phyloP scores from a whole-genome alignment of 2,113 vertebrate species.

The Oryzias woworae region DNA sequence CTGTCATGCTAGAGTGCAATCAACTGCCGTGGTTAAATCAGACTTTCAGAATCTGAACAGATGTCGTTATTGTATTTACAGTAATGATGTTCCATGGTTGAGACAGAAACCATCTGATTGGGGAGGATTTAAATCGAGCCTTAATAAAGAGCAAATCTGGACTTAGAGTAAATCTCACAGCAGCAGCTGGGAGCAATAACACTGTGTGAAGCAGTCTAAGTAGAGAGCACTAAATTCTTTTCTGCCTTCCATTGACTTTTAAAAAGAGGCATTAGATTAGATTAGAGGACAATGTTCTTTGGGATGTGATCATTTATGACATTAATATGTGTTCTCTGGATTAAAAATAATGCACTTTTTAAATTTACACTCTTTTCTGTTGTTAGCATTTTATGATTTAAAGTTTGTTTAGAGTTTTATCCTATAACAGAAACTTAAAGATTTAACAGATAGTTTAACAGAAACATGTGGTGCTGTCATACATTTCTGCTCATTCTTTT shows the following conservation, averaged over 20 bases:
- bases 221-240: conserved; percentile 17
- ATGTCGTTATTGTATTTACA: conserved; percentile 33
- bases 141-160: conserved; percentile 66
- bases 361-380: neutral
- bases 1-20: neutral
- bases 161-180: conserved; percentile 38
- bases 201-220: conserved; percentile 41
- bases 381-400: neutral
- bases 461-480: no score
- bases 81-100: conserved; percentile 35
- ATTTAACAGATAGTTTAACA: no score
- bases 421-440: no score
- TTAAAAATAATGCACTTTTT: neutral
- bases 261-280: conserved; percentile 9
- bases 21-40: neutral
- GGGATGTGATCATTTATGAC: neutral
- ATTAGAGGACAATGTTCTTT: neutral
- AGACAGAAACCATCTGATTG: conserved; percentile 51
- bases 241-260: neutral
- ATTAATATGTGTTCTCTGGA: neutral
- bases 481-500: no score
- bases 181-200: conserved; percentile 50
- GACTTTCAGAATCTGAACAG: conserved; percentile 11
- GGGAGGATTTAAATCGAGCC: conserved; percentile 58
- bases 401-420: neutral